phyloP scores from a whole-genome alignment of 1,140 invertebrate species.

The Lepidurus couesii region DNA sequence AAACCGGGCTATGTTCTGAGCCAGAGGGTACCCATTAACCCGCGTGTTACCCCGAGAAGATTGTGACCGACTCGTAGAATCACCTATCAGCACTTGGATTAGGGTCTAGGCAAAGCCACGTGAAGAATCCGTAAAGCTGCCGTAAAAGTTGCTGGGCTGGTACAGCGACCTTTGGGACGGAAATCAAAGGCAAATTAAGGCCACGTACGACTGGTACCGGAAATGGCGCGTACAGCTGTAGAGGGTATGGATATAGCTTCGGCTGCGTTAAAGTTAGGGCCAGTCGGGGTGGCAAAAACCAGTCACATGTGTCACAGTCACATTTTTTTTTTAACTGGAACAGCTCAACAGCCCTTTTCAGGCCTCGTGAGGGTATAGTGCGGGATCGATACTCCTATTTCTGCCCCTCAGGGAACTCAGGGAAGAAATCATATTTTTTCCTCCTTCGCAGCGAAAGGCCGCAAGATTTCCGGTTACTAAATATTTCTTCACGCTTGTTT shows the following conservation, averaged over 20 bases:
- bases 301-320: background rate
- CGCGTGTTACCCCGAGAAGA: background rate
- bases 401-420: background rate
- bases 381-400: background rate
- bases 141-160: background rate
- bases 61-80: background rate
- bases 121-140: background rate
- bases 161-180: background rate
- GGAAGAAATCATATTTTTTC: background rate
- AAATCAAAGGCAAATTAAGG: background rate
- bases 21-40: too few relatives aligned
- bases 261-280: constrained; percentile 8
- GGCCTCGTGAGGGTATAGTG: background rate
- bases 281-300: background rate
- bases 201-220: background rate
- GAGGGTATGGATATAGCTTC: background rate
- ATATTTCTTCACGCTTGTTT: constrained; percentile 2
- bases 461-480: background rate
- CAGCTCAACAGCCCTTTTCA: constrained; percentile 6
- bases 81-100: background rate
- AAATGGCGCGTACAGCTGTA: constrained; percentile 3
- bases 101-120: background rate
- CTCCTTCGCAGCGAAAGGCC: background rate
- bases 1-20: too few relatives aligned
- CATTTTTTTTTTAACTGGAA: background rate